Conservation (phyloP, 2,113 vertebrate genomes). For the Melanerpes formicivorus region DNA sequence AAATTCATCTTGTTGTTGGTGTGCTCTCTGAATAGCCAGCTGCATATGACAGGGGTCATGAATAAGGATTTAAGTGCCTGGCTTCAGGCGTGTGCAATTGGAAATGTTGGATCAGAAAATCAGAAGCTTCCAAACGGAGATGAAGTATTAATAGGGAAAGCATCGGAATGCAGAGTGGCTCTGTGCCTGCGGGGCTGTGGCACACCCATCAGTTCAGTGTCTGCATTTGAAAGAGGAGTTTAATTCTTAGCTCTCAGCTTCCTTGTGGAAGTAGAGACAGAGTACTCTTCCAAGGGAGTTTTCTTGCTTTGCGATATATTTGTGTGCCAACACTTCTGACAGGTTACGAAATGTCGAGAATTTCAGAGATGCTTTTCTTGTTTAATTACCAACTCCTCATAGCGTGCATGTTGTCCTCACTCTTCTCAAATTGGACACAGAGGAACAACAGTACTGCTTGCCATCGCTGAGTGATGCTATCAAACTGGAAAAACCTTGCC, state of each 20-base stretch:
- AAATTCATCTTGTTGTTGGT: background rate
- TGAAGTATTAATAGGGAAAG: conserved; percentile 26
- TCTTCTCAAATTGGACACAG: conserved; percentile 18
- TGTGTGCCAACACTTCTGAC: background rate
- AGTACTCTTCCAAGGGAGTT: background rate
- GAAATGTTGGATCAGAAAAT: conserved; percentile 23
- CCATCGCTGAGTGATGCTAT: conserved; percentile 17
- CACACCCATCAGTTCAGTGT: background rate
- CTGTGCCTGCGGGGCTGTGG: background rate
- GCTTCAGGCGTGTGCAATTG: background rate
- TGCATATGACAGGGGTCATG: background rate
- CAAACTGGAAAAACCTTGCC: conserved; percentile 8
- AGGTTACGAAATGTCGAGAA: conserved; percentile 28
- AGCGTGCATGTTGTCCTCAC: background rate
- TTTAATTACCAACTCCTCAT: conserved; percentile 48
- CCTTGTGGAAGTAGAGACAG: background rate
- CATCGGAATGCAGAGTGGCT: background rate
- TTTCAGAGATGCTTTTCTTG: conserved; percentile 42
- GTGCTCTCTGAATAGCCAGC: background rate
- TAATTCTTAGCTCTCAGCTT: background rate
- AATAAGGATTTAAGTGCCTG: conserved; percentile 7
- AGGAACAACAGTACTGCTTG: background rate
- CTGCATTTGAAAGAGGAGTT: background rate
- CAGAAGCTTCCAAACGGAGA: conserved; percentile 25
- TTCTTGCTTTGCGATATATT: conserved; percentile 47